phyloP scores from a whole-genome alignment of 1,140 invertebrate genomes.

The Papilio polytes region DNA sequence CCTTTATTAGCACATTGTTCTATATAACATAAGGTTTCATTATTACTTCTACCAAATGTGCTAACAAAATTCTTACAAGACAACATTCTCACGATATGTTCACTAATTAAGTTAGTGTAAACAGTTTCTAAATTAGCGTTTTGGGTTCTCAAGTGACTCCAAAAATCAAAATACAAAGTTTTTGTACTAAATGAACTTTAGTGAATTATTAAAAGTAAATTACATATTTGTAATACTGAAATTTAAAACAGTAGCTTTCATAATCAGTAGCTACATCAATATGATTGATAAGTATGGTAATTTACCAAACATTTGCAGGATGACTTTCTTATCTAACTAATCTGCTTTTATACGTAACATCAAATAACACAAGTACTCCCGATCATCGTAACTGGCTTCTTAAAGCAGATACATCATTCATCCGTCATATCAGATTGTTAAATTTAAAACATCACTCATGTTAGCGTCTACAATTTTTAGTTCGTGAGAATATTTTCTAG shows the following conservation, averaged over 20 bases:
- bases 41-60: background rate
- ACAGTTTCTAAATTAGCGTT: conserved; percentile 26
- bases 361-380: background rate
- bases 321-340: conserved; percentile 5
- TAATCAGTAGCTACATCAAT: background rate
- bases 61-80: background rate
- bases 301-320: conserved; percentile 14
- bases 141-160: background rate
- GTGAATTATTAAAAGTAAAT: background rate
- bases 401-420: conserved; percentile 4
- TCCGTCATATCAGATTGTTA: background rate
- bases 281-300: background rate
- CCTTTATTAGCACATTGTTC: background rate
- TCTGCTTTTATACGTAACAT: background rate
- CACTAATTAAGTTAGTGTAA: conserved; percentile 23
- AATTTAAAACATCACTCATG: conserved; percentile 1
- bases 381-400: background rate
- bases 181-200: background rate
- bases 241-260: background rate
- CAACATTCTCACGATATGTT: conserved; percentile 21
- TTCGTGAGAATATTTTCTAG: background rate
- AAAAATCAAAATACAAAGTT: background rate
- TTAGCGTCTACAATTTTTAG: background rate
- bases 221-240: too few species aligned
- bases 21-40: conserved; percentile 1